Conservation (phyloP, 2,113 vertebrate genomes). For the Gorsachius goisagi region DNA sequence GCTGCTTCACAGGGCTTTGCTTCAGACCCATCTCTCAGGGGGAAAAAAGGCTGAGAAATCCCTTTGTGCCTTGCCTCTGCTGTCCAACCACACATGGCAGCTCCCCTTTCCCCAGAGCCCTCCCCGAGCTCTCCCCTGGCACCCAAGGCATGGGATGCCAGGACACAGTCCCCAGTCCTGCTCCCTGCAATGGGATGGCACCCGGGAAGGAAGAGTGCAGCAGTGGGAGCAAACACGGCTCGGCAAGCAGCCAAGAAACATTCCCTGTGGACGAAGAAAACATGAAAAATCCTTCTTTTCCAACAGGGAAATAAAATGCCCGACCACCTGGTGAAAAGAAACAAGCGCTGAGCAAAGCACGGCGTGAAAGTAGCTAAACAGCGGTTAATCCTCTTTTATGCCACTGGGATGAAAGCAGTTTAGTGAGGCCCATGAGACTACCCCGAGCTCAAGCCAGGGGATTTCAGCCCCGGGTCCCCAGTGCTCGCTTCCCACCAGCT, state of each 20-base stretch:
- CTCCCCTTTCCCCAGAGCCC: neutral
- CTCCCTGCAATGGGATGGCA: fast-evolving
- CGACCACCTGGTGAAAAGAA: neutral
- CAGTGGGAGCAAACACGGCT: neutral
- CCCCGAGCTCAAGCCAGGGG: neutral
- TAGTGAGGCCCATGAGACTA: conserved; percentile 50
- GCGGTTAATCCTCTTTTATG: conserved; percentile 56
- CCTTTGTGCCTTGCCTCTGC: neutral
- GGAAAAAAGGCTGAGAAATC: neutral
- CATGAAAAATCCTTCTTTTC: neutral
- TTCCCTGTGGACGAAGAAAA: neutral
- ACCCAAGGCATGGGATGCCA: neutral
- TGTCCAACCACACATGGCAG: neutral
- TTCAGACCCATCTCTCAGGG: neutral
- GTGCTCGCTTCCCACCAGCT: neutral
- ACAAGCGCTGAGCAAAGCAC: neutral
- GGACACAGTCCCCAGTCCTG: neutral
- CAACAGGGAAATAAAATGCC: neutral
- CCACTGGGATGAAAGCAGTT: conserved; percentile 57
- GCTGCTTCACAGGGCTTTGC: neutral
- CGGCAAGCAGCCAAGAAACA: neutral
- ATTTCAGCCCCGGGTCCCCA: conserved; percentile 1
- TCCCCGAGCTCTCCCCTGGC: neutral
- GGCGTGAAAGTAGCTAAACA: conserved; percentile 6
- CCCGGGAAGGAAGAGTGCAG: neutral